Conservation (phyloP, 2,797 vertebrate species). For the Sarcoramphus papa region DNA sequence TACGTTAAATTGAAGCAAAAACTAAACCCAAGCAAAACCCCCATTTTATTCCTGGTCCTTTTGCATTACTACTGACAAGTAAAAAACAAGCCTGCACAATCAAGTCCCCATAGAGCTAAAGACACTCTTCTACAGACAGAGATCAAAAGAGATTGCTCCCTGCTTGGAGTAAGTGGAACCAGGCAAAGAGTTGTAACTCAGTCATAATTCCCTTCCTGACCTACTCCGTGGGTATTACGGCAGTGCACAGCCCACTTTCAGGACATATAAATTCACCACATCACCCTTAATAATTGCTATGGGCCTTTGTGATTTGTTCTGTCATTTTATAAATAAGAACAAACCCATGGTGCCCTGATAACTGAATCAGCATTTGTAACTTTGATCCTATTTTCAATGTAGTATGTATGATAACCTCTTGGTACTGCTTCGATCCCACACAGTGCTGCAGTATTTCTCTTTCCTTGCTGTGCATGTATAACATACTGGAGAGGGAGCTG, state of each 20-base stretch:
- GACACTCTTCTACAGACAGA: neutral
- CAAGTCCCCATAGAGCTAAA: neutral
- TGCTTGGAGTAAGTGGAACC: neutral
- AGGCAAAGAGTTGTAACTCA: neutral
- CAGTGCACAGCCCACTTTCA: neutral
- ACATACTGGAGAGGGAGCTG: neutral
- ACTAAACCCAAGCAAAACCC: neutral
- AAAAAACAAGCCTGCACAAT: neutral
- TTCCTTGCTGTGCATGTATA: neutral
- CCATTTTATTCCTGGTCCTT: neutral
- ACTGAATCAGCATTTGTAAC: conserved; percentile 35
- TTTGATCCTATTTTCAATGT: conserved; percentile 27
- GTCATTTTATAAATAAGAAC: conserved; percentile 7
- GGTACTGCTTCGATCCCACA: neutral
- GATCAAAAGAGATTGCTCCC: neutral
- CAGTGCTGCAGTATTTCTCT: neutral
- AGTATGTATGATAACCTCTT: neutral
- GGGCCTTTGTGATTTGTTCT: conserved; percentile 38
- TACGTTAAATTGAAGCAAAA: neutral
- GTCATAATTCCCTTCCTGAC: neutral
- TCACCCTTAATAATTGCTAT: conserved; percentile 34
- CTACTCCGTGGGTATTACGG: neutral
- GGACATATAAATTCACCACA: conserved; percentile 5
- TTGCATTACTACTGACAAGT: neutral
- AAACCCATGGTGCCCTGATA: neutral